Base-by-base conservation (phyloP, 2,113 vertebrate genomes). In the Loxodonta africana region DNA sequence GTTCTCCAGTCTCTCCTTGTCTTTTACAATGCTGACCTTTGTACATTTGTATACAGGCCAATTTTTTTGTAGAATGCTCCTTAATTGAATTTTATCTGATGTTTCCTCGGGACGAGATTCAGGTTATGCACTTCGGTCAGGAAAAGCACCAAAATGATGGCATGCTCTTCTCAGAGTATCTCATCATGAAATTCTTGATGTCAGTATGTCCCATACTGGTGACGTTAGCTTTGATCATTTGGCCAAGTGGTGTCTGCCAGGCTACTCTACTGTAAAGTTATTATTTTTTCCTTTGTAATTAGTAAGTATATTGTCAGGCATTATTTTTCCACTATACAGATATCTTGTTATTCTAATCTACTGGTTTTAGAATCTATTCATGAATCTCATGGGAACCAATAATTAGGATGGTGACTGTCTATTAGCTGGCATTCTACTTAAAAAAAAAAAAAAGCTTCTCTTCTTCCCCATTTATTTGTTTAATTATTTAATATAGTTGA, bases 401-500 rank as follows among this genome's bases (percentile, higher is more conserved):
- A 44, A 78, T 63, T 63, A 3, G 25, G 15, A 8, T 41, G 62
- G 30, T 21, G 62, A 80, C 71, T 90, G 90, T 77, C 69, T 37
- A 46, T 48, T 28, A 46, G 9, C 6, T 69, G 60, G 25, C 51
- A 30, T 84, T 81, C 63, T 28, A 62, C 41, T 65, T 8, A 44
- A 69, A 51, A 71, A 60, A 37, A 37, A 37, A 37, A 37, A 78
- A 57, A 17, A 88, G 62, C 20, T 25, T 44, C 25, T 5, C 28
- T 78, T 53, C 73, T 80, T 53, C 41, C 8, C 26, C 20, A 78
- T 80, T 57, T 3, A 57, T 63, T 60, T 88, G 33, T 57, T 76
- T 87, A 51, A 53, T 77, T 88, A 41, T 57, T 76, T 87, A 51
- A 53, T 77, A 90, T 94, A 30, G 11, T 37, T 84, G 60, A 81